Conservation (phyloP, 2,888 invertebrate species). For the Hypercompe scribonia region DNA sequence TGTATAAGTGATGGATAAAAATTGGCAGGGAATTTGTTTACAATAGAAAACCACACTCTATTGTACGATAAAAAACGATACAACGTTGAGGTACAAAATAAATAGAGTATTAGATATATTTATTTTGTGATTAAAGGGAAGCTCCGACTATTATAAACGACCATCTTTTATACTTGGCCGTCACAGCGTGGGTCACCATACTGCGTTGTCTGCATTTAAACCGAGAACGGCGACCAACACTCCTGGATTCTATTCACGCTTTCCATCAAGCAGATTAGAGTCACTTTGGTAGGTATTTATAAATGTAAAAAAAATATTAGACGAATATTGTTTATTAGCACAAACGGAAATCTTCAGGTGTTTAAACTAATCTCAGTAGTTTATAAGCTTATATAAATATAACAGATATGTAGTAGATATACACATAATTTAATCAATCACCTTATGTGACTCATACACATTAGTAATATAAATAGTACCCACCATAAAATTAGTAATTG, state of each 20-base stretch:
- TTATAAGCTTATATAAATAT: background rate
- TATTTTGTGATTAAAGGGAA: too few relatives aligned
- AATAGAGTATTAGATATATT: too few relatives aligned
- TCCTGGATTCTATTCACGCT: too few relatives aligned
- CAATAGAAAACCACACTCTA: background rate
- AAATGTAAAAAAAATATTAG: too few relatives aligned
- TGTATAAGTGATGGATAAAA: background rate
- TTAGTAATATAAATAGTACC: constrained; percentile 9
- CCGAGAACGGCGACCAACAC: too few relatives aligned
- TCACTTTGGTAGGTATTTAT: too few relatives aligned
- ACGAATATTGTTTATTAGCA: background rate
- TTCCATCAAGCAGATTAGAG: too few relatives aligned
- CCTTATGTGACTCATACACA: background rate
- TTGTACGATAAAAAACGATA: background rate
- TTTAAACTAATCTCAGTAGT: background rate
- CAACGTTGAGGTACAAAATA: too few relatives aligned
- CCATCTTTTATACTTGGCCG: too few relatives aligned
- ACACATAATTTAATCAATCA: background rate
- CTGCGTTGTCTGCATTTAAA: too few relatives aligned
- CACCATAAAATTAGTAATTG: constrained; percentile 28
- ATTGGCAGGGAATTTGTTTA: background rate
- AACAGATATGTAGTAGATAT: background rate
- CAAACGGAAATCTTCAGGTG: background rate
- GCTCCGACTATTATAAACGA: too few relatives aligned
- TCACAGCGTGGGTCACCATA: too few relatives aligned